Evolutionary conservation across 2,113 vertebrate genomes (phyloP), one percentile per base, ranked within the genome.

Genomic region (Nyctibius bracteatus): DNA sequence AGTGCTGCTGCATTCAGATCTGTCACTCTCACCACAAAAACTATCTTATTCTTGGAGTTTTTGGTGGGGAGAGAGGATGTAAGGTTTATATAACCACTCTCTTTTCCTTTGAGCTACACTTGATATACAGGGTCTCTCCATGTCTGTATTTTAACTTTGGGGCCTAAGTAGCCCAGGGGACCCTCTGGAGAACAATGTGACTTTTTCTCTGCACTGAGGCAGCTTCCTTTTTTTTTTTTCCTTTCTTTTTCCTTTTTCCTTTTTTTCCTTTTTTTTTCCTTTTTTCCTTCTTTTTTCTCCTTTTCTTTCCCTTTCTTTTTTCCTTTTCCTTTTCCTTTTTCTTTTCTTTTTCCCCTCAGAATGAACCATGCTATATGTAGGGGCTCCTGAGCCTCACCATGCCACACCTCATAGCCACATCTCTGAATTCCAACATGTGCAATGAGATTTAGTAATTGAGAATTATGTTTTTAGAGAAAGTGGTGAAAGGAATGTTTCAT

Each of bases 21-120:
- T 97, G 74, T 94, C 91, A 90, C 70, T 91, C n/a, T 94, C 74
- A 58, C 59, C 62, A 71, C 94, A 86, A 94, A 94, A 92, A 65
- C 17, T 83, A 67, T 86, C 73, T 97, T 97, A 94, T 93, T 94
- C 96, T 78, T 73, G 46, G 58, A 28, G 37, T 86, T 94, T 92
- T 86, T 72, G 13, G 28, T 83, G 54, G 28, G 37, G 58, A 73
- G 31, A 92, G 24, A 51, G 31, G 44, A 73, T 66, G 27, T 41
- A 35, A 30, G 31, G 44, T 93, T 96, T 96, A 94, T 70, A 81
- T 94, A 97, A 95, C 30, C 51, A 47, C 51, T 81, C 17, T 47
- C 9, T 66, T 62, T 24, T 85, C 22, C 46, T 91, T 73, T 44
- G 10, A 79, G 27, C 31, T 91, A 16, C 18, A 11, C 37, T 90